These are phyloP conservation scores for Subacronicta megacephala DNA, from an alignment of 2,888 invertebrate genomes.

Conservation along the genomic window DNA sequence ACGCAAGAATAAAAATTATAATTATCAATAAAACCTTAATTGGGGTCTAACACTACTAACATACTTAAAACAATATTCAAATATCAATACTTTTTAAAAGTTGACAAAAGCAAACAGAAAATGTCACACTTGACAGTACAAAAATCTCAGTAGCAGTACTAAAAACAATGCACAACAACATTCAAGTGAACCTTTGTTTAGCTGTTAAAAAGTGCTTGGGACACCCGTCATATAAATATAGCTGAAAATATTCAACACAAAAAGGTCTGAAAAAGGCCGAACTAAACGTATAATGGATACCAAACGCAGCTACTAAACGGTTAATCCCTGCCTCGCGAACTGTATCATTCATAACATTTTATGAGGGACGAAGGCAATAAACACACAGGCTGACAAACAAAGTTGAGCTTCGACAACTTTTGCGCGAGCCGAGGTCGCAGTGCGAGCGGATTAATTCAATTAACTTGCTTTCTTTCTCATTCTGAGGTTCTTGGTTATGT, in stretches of 20 bases:
- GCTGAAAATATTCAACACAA: slow-evolving; percentile 58
- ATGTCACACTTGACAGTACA: background rate
- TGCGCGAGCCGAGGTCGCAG: slow-evolving; percentile 38
- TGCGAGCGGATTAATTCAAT: slow-evolving; percentile 40
- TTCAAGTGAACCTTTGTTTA: slow-evolving; percentile 40
- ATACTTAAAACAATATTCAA: background rate
- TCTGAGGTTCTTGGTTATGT: too few species aligned
- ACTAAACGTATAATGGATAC: slow-evolving; percentile 67
- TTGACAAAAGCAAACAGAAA: slow-evolving; percentile 10
- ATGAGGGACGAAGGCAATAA: slow-evolving; percentile 75
- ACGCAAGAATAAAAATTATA: too few species aligned
- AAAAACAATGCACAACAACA: slow-evolving; percentile 40
- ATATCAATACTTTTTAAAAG: background rate
- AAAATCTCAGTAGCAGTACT: slow-evolving; percentile 16
- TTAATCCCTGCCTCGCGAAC: slow-evolving; percentile 72
- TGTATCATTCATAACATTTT: slow-evolving; percentile 82
- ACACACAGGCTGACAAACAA: slow-evolving; percentile 73
- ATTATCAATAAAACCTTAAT: background rate
- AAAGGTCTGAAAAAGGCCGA: slow-evolving; percentile 58
- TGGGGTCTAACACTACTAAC: background rate
- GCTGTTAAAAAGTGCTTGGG: slow-evolving; percentile 43
- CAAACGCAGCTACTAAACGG: slow-evolving; percentile 71
- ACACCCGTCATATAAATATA: slow-evolving; percentile 47
- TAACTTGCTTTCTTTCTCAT: background rate
- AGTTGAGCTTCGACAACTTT: slow-evolving; percentile 70